Evolutionary conservation across 2,888 invertebrate species (phyloP), one percentile per base, ranked within the genome.

Genomic region (Geophilus truncorum): DNA sequence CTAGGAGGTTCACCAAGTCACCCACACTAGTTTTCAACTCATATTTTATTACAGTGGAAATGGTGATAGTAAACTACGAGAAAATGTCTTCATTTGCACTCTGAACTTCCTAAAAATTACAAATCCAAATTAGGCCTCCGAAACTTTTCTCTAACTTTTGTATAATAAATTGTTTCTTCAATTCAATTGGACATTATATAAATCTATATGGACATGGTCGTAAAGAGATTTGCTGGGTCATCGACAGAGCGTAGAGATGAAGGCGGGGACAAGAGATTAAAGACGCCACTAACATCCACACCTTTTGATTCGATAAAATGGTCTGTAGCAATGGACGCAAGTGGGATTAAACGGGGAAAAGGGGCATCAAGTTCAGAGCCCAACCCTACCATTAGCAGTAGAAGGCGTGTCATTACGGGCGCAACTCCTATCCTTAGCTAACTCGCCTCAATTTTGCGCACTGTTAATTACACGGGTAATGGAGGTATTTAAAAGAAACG

Each of bases 251-350:
- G 70, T 70, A 70, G 70, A 70, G 70, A 70, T 70, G 70, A 25
- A 70, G 70, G 23, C 28, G 51, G 70, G 57, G 70, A 70, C 28
- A 70, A 70, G 28, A 70, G 25, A 28, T n/a, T n/a, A n/a, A n/a
- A n/a, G n/a, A n/a, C n/a, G n/a, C n/a, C n/a, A n/a, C 70, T 25
- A 70, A 70, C n/a, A 70, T 70, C 70, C 70, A 70, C 70, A 70
- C 70, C 70, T 70, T 70, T 70, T 51, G 51, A 51, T 51, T 51
- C 51, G 51, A 51, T 51, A 51, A 51, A 51, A 51, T 51, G 51
- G 51, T 51, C 18, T 51, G 51, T 51, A 51, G 51, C n/a, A 51
- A 70, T 15, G 70, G 28, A 70, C 70, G 25, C 70, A 28, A 70
- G 70, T 25, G 10, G 28, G 70, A 70, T 70, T 70, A 70, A 70